These are phyloP conservation scores for Cryptus viduatorius DNA, from an alignment of 2,888 invertebrate genomes.

Conservation along the genomic window DNA sequence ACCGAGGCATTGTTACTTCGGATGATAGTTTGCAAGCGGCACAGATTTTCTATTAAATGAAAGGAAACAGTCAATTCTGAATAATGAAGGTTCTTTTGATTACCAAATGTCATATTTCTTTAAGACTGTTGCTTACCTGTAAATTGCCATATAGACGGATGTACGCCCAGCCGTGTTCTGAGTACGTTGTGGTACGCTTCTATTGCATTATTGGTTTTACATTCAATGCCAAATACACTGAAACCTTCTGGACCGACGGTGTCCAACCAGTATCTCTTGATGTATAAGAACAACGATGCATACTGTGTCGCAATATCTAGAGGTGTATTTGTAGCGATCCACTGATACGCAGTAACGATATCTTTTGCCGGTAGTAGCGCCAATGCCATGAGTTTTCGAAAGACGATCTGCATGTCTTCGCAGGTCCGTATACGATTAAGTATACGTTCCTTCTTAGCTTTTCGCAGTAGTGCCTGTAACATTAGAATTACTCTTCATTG, in stretches of 20 bases:
- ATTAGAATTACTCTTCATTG: neutral
- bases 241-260: neutral
- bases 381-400: constrained; percentile 22
- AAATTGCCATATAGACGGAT: constrained; percentile 27
- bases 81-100: constrained; percentile 1
- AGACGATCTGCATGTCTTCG: neutral
- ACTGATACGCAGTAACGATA: neutral
- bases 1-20: constrained; percentile 3
- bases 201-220: constrained; percentile 17
- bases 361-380: constrained; percentile 24
- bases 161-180: neutral
- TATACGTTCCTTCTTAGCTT: neutral
- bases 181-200: constrained; percentile 21
- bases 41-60: constrained; percentile 5
- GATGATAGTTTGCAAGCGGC: constrained; percentile 2
- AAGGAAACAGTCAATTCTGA: neutral
- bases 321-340: constrained; percentile 11
- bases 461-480: constrained; percentile 22
- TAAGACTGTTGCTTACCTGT: neutral
- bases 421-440: neutral
- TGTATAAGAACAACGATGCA: neutral
- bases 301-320: neutral
- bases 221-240: neutral
- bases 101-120: neutral
- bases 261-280: neutral